Evolutionary conservation across 2,113 vertebrate species (phyloP).

Genomic region (Mesoclemmys tuberculata): DNA sequence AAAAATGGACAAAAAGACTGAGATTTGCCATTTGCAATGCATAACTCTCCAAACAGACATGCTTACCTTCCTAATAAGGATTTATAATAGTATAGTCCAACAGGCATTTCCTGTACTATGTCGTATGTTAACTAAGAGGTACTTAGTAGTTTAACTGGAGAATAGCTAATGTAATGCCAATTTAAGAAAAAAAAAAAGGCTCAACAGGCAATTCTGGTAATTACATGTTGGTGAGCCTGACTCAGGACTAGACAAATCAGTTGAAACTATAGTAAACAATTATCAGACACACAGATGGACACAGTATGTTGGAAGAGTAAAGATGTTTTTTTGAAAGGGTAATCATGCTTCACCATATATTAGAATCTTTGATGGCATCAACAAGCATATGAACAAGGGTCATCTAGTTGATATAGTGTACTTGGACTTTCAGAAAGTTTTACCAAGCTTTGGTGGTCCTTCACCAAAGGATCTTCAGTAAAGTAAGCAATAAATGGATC

Average conservation of each 20-base stretch:
- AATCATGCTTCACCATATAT: no score
- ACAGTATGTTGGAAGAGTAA: no score
- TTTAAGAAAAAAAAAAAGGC: background rate
- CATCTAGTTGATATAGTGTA: no score
- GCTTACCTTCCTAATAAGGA: background rate
- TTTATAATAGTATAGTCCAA: background rate
- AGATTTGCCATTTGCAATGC: background rate
- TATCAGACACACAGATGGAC: no score
- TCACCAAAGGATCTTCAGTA: no score
- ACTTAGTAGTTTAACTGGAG: background rate
- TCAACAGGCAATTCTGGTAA: background rate
- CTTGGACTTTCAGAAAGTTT: no score
- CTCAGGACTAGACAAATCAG: background rate
- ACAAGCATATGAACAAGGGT: no score
- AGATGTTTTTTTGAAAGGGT: no score
- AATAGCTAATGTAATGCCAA: background rate
- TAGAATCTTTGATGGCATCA: no score
- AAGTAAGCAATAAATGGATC: no score
- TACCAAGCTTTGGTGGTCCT: no score
- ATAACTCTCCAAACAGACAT: background rate
- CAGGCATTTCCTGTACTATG: background rate
- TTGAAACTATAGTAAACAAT: no score
- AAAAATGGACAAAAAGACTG: background rate
- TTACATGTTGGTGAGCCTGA: background rate
- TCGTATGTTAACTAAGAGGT: background rate